Base-by-base conservation (phyloP, 1,140 invertebrate species). In the Reticulitermes speratus region DNA sequence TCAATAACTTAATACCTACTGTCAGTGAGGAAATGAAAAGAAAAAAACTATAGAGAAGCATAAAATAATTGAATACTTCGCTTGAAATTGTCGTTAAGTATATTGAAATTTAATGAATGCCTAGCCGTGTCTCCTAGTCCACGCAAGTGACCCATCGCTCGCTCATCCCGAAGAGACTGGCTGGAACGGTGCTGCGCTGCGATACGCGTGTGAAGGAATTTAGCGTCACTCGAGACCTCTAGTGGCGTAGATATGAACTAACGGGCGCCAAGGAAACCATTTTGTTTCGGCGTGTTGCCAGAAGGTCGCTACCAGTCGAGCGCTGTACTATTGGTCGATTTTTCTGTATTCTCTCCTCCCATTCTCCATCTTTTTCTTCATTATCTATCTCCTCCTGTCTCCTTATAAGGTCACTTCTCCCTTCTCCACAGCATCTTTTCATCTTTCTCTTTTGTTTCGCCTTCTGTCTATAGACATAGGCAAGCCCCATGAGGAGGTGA, bases 241-340 rank as follows among this genome's bases (percentile, higher is more conserved):
- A 75, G 65, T 25, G 65, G 65, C 14, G 5, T 25, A 30, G 65
- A 16, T 30, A 30, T 25, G 65, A 75, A 75, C 65, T 75, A 75
- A 25, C 7, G 25, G n/a, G 65, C 65, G 65, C 65, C 65, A 75
- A 30, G 65, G 65, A 75, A 75, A 75, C 65, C 65, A 75, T 75
- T 75, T 75, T 75, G 65, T 75, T 75, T 75, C 65, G 65, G 65
- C 65, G 65, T 75, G 65, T 75, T 75, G 65, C 65, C 65, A 75
- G 65, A 25, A 75, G 25, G 65, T 75, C 65, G 65, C 65, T 75
- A 75, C 25, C 65, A 75, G 65, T 75, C 65, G 65, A 75, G 65
- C 25, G 25, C 65, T 30, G 65, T 30, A 30, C 65, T 30, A 75
- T 75, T 75, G 65, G 65, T 75, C 65, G 65, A 75, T 75, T 30